These are phyloP conservation scores for Megaustenia siamemsis DNA, from an alignment of 2,888 invertebrate genomes.

Conservation along the genomic window DNA sequence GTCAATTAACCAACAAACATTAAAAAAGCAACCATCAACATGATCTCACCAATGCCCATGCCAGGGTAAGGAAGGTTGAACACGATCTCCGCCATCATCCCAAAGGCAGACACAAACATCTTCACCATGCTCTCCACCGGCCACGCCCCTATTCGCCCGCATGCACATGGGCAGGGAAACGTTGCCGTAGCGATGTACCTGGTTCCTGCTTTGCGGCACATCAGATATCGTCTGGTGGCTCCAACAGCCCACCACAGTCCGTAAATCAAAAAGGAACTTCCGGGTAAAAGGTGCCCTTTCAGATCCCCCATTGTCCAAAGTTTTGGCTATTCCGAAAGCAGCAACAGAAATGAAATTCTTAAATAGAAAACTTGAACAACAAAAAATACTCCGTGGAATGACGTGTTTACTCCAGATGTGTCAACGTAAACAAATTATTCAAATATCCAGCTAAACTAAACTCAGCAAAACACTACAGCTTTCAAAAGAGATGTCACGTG, in stretches of 20 bases:
- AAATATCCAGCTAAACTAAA: too few species aligned
- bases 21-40: background rate
- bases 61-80: slow-evolving; percentile 40
- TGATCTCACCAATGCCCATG: slow-evolving; percentile 46
- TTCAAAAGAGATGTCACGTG: too few species aligned
- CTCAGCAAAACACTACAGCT: too few species aligned
- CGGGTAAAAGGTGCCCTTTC: slow-evolving; percentile 35
- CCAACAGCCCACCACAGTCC: slow-evolving; percentile 47
- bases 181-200: slow-evolving; percentile 37
- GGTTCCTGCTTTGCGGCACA: slow-evolving; percentile 30
- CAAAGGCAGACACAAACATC: slow-evolving; percentile 26
- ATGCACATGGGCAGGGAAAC: slow-evolving; percentile 29
- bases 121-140: slow-evolving; percentile 43
- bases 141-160: slow-evolving; percentile 13
- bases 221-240: slow-evolving; percentile 2
- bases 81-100: slow-evolving; percentile 44
- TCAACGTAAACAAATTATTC: too few species aligned
- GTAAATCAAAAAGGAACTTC: slow-evolving; percentile 25
- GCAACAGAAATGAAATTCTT: slow-evolving; percentile 1
- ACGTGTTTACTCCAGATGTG: too few species aligned
- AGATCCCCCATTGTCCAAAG: slow-evolving; percentile 33
- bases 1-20: background rate
- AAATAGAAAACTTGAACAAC: background rate
- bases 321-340: too few species aligned
- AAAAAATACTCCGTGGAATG: too few species aligned